These are phyloP conservation scores for Leucopsar rothschildi DNA, from an alignment of 2,113 vertebrate species.

Conservation along the genomic window DNA sequence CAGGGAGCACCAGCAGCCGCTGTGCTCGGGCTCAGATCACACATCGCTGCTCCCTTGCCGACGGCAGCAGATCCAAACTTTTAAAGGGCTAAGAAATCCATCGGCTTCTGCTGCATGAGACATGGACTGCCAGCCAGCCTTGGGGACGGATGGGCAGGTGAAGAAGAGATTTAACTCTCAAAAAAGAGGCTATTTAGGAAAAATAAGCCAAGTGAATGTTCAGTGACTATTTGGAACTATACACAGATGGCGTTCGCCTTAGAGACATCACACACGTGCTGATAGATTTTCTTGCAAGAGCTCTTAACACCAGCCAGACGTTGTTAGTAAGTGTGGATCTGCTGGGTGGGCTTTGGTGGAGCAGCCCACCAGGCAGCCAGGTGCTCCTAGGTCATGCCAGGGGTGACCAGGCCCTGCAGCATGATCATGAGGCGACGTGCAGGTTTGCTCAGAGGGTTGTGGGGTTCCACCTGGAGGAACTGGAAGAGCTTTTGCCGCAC, in stretches of 20 bases:
- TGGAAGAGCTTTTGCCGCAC: conserved; percentile 91
- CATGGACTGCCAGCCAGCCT: neutral
- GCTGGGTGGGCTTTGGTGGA: neutral
- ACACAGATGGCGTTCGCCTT: neutral
- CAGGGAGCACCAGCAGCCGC: fast-evolving
- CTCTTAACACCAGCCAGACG: neutral
- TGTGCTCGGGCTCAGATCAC: fast-evolving
- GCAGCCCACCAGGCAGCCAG: neutral
- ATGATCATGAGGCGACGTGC: conserved; percentile 94
- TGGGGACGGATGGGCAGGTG: neutral
- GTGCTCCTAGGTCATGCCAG: conserved; percentile 75
- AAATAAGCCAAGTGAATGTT: conserved; percentile 58
- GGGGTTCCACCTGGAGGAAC: conserved; percentile 92
- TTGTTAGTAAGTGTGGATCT: neutral
- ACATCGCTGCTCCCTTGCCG: neutral
- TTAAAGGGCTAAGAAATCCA: neutral
- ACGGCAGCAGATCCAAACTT: neutral
- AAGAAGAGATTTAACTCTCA: neutral
- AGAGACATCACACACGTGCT: conserved; percentile 9
- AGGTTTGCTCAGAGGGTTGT: conserved; percentile 83
- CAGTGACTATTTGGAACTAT: conserved; percentile 48
- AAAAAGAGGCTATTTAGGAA: conserved; percentile 37
- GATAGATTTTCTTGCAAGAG: conserved; percentile 11
- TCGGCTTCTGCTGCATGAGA: neutral
- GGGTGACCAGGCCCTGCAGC: conserved; percentile 90